Conservation (phyloP, 2,797 vertebrate genomes). For the Lateolabrax maculatus region DNA sequence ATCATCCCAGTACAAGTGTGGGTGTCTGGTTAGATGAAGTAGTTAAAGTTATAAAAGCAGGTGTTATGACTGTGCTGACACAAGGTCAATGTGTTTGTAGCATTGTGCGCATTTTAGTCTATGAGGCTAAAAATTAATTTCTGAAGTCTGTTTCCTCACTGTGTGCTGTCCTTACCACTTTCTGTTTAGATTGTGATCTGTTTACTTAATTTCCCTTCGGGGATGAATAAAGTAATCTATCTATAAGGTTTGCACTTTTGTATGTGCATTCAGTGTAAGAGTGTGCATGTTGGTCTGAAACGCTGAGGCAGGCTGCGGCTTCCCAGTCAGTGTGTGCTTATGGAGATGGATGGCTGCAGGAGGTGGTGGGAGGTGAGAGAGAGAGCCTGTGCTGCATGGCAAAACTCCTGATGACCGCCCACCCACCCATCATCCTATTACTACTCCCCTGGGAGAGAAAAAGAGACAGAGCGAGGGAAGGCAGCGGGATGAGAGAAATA, state of each 20-base stretch:
- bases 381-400: conserved; percentile 63
- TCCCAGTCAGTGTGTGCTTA: conserved; percentile 67
- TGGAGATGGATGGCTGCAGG: conserved; percentile 82
- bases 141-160: background rate
- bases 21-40: conserved; percentile 50
- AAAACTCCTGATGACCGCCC: conserved; percentile 74
- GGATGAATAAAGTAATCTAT: too few relatives aligned
- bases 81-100: conserved; percentile 2
- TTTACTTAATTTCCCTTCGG: too few relatives aligned
- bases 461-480: conserved; percentile 18
- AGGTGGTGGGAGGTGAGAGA: conserved; percentile 78
- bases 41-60: conserved; percentile 30
- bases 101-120: background rate
- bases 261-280: conserved; percentile 18
- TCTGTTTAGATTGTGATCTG: background rate
- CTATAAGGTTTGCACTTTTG: conserved; percentile 16
- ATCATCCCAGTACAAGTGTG: conserved; percentile 48
- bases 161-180: background rate
- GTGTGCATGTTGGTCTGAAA: conserved; percentile 39
- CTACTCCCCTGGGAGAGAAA: conserved; percentile 76
- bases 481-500: conserved; percentile 36
- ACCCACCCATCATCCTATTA: conserved; percentile 90
- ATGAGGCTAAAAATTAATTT: background rate
- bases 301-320: conserved; percentile 57
- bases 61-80: background rate